Evolutionary conservation across 2,113 vertebrate genomes (phyloP), one percentile per base, ranked within the genome.

Genomic region (Cnemophilus loriae): DNA sequence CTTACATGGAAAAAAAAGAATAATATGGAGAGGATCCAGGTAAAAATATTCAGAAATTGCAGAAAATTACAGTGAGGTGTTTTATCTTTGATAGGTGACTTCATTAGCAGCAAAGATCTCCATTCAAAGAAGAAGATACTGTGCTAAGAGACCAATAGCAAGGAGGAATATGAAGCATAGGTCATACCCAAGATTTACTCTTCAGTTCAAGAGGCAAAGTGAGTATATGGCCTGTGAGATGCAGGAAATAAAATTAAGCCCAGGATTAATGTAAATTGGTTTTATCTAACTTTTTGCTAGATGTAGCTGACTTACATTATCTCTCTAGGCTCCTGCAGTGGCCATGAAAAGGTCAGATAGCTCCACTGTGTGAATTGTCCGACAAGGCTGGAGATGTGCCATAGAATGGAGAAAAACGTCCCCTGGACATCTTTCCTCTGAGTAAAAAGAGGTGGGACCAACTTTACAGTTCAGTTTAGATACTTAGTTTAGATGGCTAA

Each of bases 291-390:
- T 18, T 65, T 56, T 41, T 56, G 3, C 35, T 23, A 37, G 28
- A 56, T 0, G 0, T 27, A 22, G 5, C 14, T 50, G 22, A 6
- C 16, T 59, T 59, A 18, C 37, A 2, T 42, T 49, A 9, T 23
- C 2, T 32, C 9, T 59, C 24, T 47, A 37, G 20, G 17, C 8
- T 59, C n/a, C 65, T 73, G 37, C 8, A 78, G 16, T 8, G 73
- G 41, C 32, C 4, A 4, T 16, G 16, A 37, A 41, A 74, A 5
- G 27, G 6, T 46, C 37, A 41, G 6, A 11, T 14, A 50, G 3
- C 10, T 75, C 7, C 28, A 13, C 13, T 15, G 11, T 23, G 14
- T n/a, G 11, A 78, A 32, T 50, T 46, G 26, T 30, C 42, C 33
- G 35, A 41, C 6, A 8, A 32, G 7, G 14, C 8, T 53, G 19